Evolutionary conservation across 2,888 invertebrate species (phyloP), one percentile per base, ranked within the genome.

Genomic region (Dynastes tityus): DNA sequence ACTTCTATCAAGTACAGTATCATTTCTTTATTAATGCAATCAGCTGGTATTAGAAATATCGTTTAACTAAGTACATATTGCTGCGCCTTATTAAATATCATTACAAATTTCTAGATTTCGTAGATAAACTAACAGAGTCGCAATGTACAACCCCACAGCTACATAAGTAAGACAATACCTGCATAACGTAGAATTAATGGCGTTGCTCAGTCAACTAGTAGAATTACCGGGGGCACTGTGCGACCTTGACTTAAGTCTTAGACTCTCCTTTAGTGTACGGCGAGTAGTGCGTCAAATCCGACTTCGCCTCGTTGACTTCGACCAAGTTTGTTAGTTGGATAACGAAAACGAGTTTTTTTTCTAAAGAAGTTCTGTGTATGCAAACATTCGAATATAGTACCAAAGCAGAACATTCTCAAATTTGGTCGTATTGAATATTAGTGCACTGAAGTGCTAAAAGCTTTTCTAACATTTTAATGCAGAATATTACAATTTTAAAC

Each of bases 191-290:
- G 53, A 53, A 53, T 53, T 70, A 79, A 82, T 81, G 82, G 81
- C 81, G 82, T 82, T 58, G 55, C 55, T 83, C 80, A 80, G 82
- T 80, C 81, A 81, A 82, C 80, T 83, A 83, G 82, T 83, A 82
- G 83, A 83, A 81, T 83, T 79, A 81, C 83, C 82, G 81, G 82
- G 82, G 84, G 82, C 82, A 82, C 79, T 82, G 82, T 77, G 82
- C 83, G 82, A 80, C 83, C 83, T 84, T 84, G 84, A 84, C 84
- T 84, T 81, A 78, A 79, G 79, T 80, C 81, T 80, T 79, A 65
- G 53, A 77, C 78, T 81, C 80, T 80, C 79, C 80, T 80, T 80
- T 79, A 77, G 80, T 73, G 76, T 79, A 77, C 78, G 78, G 77
- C 80, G 80, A 80, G 79, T 79, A 80, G 73, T 75, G 77, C 78